Percentiles rank a stretch among this genome's conserved stretches.
phyloP scores from a whole-genome alignment of 2,888 invertebrate genomes.

The Pogonocherus hispidulus region DNA sequence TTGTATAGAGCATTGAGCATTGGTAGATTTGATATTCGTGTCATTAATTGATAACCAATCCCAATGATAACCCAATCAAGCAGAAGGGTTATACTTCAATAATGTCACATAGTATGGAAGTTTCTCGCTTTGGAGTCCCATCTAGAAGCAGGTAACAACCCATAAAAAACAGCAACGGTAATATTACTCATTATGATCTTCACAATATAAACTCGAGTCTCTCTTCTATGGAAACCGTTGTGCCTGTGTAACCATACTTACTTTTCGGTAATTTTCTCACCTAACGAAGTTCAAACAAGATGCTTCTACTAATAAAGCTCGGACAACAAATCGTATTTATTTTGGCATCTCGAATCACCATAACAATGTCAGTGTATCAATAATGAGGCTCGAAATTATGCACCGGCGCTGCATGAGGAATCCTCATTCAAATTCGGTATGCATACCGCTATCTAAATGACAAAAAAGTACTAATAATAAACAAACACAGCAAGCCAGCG shows the following conservation, averaged over 20 bases:
- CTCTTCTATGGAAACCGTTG: not conserved
- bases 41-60: too few species aligned
- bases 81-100: too few species aligned
- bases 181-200: too few species aligned
- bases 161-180: too few species aligned
- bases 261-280: not conserved
- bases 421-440: not conserved
- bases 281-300: conserved; percentile 14
- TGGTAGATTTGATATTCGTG: too few species aligned
- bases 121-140: too few species aligned
- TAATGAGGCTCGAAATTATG: conserved; percentile 9
- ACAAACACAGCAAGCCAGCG: conserved; percentile 4
- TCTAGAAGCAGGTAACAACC: too few species aligned
- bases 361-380: conserved; percentile 10
- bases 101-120: too few species aligned
- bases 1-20: too few species aligned
- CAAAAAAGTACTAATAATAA: conserved; percentile 16
- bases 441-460: conserved; percentile 10
- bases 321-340: conserved; percentile 9
- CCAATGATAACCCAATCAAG: too few species aligned
- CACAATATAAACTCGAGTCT: too few species aligned
- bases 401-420: conserved; percentile 1
- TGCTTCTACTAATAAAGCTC: not conserved
- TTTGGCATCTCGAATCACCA: conserved; percentile 3
- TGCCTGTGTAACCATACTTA: not conserved